Evolutionary conservation across 1,140 invertebrate species (phyloP), one percentile per base, ranked within the genome.

Genomic region (Trichonephila clavata): DNA sequence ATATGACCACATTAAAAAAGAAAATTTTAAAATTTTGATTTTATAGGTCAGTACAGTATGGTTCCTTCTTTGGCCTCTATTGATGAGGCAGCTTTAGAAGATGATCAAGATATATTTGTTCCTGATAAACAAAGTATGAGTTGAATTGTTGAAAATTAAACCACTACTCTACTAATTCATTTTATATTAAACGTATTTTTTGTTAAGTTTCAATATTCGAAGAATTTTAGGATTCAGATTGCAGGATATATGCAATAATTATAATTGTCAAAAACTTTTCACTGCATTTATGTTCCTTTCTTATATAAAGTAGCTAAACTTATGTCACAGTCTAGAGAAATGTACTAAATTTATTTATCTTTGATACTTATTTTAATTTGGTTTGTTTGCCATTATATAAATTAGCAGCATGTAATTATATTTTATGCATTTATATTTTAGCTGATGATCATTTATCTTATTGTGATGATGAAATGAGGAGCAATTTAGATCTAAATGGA

Each of bases 1-100:
- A 50, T 50, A 50, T 50, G 50, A 50, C 7, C 10, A 0, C 50
- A 10, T 50, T 7, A 10, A 50, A 50, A 7, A 50, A 10, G 50
- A 50, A 50, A 50, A 50, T 50, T 7, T 7, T 0, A 0, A 10
- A 0, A 13, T 50, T 50, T 50, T 50, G 10, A 50, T 50, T 68
- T 24, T 93, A 86, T 71, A 96, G 95, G 95, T 95, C 95, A 95
- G 92, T 94, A 94, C 84, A 94, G 95, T 93, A 94, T 95, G 6
- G 94, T 95, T 80, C 94, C 94, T 63, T 60, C 91, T 60, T 94
- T 94, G 50, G 95, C 95, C 43, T 95, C 95, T 24, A 94, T 94
- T 13, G 95, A 96, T 68, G 95, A 95, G 61, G 93, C 95, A 27
- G 92, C 95, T 32, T 94, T 96, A 24, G 96, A 96, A 88, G 95